These are phyloP conservation scores for Drosophila anomalipes DNA, from an alignment of 2,888 invertebrate genomes.

Conservation along the genomic window DNA sequence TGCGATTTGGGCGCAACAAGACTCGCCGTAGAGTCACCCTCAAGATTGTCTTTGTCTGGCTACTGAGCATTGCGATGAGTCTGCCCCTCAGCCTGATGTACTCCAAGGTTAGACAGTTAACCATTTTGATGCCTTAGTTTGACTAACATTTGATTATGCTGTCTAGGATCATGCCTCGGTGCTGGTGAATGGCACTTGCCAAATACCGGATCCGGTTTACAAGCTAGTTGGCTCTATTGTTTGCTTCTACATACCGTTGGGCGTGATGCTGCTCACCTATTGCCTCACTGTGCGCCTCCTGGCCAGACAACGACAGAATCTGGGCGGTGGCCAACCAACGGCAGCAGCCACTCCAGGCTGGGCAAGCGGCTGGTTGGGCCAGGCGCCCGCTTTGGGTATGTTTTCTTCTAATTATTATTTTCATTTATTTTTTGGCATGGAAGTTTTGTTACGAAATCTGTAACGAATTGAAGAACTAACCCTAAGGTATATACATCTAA, in stretches of 20 bases:
- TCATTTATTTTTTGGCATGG: background rate
- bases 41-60: slow-evolving; percentile 97
- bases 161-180: slow-evolving; percentile 92
- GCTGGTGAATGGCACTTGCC: slow-evolving; percentile 93
- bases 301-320: slow-evolving; percentile 92
- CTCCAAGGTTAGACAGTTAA: slow-evolving; percentile 89
- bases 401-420: background rate
- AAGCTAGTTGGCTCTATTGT: slow-evolving; percentile 97
- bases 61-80: slow-evolving; percentile 96
- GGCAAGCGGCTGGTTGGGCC: slow-evolving; percentile 91
- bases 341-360: slow-evolving; percentile 87
- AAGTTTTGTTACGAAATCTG: background rate
- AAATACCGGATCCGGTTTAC: slow-evolving; percentile 94
- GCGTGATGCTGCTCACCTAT: slow-evolving; percentile 98
- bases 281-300: slow-evolving; percentile 95
- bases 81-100: slow-evolving; percentile 95
- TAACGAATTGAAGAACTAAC: background rate
- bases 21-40: slow-evolving; percentile 93
- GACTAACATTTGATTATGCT: background rate
- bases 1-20: slow-evolving; percentile 96
- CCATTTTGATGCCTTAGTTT: background rate
- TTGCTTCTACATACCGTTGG: slow-evolving; percentile 97
- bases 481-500: background rate
- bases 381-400: slow-evolving; percentile 87
- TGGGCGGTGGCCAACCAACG: slow-evolving; percentile 85